phyloP scores from a whole-genome alignment of 2,113 vertebrate genomes.

The Channa argus region DNA sequence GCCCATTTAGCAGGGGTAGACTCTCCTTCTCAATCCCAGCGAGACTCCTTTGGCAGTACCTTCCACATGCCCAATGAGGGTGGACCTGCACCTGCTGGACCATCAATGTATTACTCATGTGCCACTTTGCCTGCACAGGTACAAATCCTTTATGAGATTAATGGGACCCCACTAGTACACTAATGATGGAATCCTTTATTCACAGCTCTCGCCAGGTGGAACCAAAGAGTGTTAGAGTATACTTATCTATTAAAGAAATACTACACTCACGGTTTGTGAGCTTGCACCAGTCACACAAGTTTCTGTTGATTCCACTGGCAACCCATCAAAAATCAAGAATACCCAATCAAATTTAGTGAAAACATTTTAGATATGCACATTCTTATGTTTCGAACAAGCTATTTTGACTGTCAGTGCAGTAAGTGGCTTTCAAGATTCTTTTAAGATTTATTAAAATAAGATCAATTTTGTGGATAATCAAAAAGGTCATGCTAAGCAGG shows the following conservation, averaged over 20 bases:
- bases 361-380: too few relatives aligned
- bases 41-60: constrained; percentile 92
- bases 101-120: constrained; percentile 92
- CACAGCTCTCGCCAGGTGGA: background rate
- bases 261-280: background rate
- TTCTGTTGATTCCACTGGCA: background rate
- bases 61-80: constrained; percentile 93
- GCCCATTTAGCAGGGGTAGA: constrained; percentile 86
- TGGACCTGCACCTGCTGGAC: constrained; percentile 78
- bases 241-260: background rate
- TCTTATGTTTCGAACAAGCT: too few relatives aligned
- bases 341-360: background rate
- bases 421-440: too few relatives aligned
- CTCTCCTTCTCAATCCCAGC: constrained; percentile 81
- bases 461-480: too few relatives aligned
- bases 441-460: too few relatives aligned
- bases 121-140: constrained; percentile 92
- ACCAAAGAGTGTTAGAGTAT: background rate
- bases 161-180: background rate
- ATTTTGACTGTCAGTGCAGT: too few relatives aligned
- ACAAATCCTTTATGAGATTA: constrained; percentile 23
- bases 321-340: background rate
- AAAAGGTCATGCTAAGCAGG: too few relatives aligned
- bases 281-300: background rate
- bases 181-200: background rate